Evolutionary conservation across 1,140 invertebrate species (phyloP).

Genomic region (Chironomus striatipennis): DNA sequence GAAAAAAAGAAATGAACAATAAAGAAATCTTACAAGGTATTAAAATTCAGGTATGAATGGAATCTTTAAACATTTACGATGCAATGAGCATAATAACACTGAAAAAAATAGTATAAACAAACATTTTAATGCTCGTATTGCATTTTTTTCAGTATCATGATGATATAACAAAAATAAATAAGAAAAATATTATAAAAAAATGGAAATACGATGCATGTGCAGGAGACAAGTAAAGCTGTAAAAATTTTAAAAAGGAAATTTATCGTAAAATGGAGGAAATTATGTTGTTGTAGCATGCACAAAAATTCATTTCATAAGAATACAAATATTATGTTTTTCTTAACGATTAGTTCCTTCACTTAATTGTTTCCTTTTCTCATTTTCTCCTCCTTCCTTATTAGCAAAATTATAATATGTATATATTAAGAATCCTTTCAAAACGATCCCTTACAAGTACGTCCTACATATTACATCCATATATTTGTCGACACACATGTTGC

Average conservation of each 20-base stretch:
- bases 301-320: not conserved
- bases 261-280: not conserved
- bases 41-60: not conserved
- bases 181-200: no score
- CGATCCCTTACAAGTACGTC: constrained; percentile 11
- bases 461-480: not conserved
- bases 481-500: constrained; percentile 6
- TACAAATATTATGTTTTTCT: constrained; percentile 1
- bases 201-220: not conserved
- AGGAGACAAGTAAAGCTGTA: not conserved
- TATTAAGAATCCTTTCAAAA: not conserved
- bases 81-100: not conserved
- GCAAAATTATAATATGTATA: not conserved
- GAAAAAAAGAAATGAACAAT: not conserved
- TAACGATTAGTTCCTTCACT: not conserved
- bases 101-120: not conserved
- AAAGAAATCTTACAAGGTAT: not conserved
- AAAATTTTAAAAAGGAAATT: not conserved
- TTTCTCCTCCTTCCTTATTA: not conserved
- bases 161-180: not conserved
- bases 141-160: not conserved
- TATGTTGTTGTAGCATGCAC: not conserved
- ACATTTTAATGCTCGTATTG: no score
- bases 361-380: constrained; percentile 9
- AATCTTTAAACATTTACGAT: no score